Percentiles rank a stretch among this genome's conserved stretches.
phyloP scores from a whole-genome alignment of 1,140 invertebrate species.

The Calycopis cecrops region DNA sequence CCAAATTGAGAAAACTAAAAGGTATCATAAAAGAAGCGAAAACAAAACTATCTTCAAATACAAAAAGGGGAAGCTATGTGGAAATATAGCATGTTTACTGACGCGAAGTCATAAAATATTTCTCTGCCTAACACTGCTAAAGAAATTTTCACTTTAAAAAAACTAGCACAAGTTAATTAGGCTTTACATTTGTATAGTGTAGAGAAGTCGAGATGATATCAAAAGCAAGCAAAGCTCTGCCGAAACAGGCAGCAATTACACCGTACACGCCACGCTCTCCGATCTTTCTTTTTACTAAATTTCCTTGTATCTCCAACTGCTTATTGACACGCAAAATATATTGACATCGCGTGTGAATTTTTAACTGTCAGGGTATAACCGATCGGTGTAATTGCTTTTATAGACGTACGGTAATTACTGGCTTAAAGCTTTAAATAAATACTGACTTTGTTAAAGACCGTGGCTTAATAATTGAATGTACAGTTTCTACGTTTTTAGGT shows the following conservation, averaged over 20 bases:
- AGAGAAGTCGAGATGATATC: constrained; percentile 47
- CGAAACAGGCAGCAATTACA: constrained; percentile 55
- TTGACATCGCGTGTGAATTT: constrained; percentile 60
- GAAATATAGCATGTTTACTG: too few relatives aligned
- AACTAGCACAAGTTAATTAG: too few relatives aligned
- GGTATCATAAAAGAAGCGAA: too few relatives aligned
- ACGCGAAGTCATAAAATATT: too few relatives aligned
- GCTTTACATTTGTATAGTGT: constrained; percentile 6
- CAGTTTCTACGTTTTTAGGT: constrained; percentile 4
- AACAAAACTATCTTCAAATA: too few relatives aligned
- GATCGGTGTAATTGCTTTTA: constrained; percentile 46
- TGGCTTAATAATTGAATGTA: constrained; percentile 15
- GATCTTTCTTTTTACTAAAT: constrained; percentile 60
- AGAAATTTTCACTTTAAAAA: too few relatives aligned
- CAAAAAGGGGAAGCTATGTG: too few relatives aligned
- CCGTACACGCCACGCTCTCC: constrained; percentile 47
- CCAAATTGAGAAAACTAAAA: too few relatives aligned
- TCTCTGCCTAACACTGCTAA: too few relatives aligned
- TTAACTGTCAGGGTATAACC: constrained; percentile 38
- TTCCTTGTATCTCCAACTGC: constrained; percentile 53
- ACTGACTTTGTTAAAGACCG: constrained; percentile 17
- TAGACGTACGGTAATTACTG: constrained; percentile 36
- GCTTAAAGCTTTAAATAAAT: constrained; percentile 34
- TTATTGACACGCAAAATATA: constrained; percentile 61
- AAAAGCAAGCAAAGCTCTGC: constrained; percentile 36